Base-by-base conservation (phyloP, 2,797 vertebrate species). In the Orientallactaga sibirica region DNA sequence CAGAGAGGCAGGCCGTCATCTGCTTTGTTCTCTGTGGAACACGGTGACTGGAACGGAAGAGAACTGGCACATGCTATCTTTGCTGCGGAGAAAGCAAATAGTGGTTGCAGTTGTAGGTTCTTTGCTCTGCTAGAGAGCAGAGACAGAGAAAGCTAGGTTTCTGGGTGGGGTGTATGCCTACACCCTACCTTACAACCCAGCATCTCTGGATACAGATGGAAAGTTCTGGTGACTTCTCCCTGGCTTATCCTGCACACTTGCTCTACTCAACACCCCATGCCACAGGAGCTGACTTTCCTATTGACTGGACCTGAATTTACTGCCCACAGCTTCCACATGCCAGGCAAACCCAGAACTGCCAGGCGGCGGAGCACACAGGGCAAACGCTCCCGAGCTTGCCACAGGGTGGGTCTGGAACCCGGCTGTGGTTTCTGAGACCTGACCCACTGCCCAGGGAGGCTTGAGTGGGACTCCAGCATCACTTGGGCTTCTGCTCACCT, bases 11-110 rank as follows among this genome's bases (percentile, higher is more conserved):
- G 41, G 2, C 22, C 14, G 8, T 33, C 24, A 6, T 29, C 62
- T 14, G 67, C 58, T 19, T 0, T 19, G 33, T 29, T 2, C 52
- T 9, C 14, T 3, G 37, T 8, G 7, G 15, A n/a, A 3, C 10
- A 14, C 7, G 0, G 62, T 19, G 1, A 48, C 61, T 6, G 1
- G 11, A 43, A 22, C 0, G 0, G 66, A 11, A 7, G 0, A 18
- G 16, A 7, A 62, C 4, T 20, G 24, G 61, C 70, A 61, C 1
- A 5, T n/a, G 33, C 55, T 41, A 29, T 86, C 19, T 25, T 25
- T 43, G 29, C 2, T n/a, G 11, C 33, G 3, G 48, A 22, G 2
- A 19, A 8, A 33, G 20, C 52, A 10, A 29, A 2, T 14, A 22
- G 22, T 0, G 3, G 48, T 5, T 27, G 25, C 0, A 5, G 6